Percentiles rank a stretch among this genome's conserved stretches.
phyloP scores from a whole-genome alignment of 2,113 vertebrate species.

The Fregata magnificens region DNA sequence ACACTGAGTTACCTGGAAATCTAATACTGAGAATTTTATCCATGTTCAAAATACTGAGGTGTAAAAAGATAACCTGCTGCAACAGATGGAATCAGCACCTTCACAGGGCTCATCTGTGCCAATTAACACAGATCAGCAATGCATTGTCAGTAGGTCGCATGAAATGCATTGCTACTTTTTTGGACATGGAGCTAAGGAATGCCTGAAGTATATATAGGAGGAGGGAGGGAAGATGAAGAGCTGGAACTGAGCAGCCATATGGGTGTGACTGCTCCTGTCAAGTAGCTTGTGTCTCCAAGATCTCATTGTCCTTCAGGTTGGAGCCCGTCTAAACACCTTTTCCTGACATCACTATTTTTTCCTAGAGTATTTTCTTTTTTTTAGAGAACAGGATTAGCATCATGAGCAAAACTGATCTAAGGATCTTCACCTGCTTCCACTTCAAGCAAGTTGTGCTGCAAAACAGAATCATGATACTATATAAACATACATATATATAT shows the following conservation, averaged over 20 bases:
- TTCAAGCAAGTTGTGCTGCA: not conserved
- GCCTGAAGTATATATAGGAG: not conserved
- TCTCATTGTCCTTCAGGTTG: not conserved
- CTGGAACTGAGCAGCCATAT: not conserved
- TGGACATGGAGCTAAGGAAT: not conserved
- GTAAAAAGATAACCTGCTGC: not conserved
- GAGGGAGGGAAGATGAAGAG: not conserved
- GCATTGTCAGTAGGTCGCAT: not conserved
- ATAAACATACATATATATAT: not conserved
- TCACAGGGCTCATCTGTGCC: not conserved
- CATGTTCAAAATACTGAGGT: not conserved
- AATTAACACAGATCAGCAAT: not conserved
- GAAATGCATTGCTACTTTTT: not conserved
- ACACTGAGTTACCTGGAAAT: not conserved
- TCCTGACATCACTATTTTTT: not conserved
- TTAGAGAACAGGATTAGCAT: not conserved
- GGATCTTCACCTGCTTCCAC: constrained; percentile 12
- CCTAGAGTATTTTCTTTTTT: not conserved
- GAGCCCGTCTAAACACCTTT: not conserved
- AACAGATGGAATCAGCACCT: not conserved
- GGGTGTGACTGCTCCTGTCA: not conserved
- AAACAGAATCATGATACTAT: not conserved
- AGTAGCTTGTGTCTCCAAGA: not conserved
- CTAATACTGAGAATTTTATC: not conserved
- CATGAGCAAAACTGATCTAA: not conserved